Evolutionary conservation across 2,797 vertebrate genomes (phyloP).

Genomic region (Anolis apletophallus): DNA sequence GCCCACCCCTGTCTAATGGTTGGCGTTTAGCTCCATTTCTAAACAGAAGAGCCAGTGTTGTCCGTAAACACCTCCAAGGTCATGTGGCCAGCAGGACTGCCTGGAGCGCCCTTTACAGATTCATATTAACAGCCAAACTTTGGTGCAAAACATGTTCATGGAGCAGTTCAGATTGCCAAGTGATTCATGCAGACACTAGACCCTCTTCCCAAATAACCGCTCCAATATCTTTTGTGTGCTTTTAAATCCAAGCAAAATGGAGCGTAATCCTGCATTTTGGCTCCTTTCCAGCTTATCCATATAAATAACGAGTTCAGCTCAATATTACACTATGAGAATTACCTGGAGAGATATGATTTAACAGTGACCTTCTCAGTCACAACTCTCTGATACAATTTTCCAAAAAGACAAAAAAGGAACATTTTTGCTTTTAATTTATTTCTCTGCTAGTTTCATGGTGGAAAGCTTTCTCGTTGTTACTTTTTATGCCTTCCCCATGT

Average conservation of each 20-base stretch:
- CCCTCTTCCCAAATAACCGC: background rate
- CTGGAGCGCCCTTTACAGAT: background rate
- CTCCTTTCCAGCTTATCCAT: slow-evolving; percentile 58
- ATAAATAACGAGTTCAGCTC: slow-evolving; percentile 41
- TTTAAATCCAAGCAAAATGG: slow-evolving; percentile 38
- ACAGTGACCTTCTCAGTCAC: slow-evolving; percentile 44
- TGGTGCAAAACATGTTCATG: background rate
- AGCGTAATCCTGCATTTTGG: slow-evolving; percentile 55
- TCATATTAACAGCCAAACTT: background rate
- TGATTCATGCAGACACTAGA: background rate
- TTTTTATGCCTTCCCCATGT: background rate
- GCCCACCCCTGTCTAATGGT: too few species aligned
- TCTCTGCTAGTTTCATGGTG: slow-evolving; percentile 20
- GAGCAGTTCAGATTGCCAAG: too few species aligned
- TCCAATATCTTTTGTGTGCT: background rate
- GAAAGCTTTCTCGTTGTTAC: slow-evolving; percentile 45
- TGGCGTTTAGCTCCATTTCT: too few species aligned
- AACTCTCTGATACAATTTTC: background rate
- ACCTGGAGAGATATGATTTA: slow-evolving; percentile 59
- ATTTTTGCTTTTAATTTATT: slow-evolving; percentile 45
- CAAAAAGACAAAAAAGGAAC: background rate
- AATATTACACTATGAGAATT: slow-evolving; percentile 55
- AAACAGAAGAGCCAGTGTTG: too few species aligned
- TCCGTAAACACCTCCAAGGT: too few species aligned
- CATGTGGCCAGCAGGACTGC: too few species aligned